phyloP scores from a whole-genome alignment of 2,113 vertebrate species.

The Scalopus aquaticus region DNA sequence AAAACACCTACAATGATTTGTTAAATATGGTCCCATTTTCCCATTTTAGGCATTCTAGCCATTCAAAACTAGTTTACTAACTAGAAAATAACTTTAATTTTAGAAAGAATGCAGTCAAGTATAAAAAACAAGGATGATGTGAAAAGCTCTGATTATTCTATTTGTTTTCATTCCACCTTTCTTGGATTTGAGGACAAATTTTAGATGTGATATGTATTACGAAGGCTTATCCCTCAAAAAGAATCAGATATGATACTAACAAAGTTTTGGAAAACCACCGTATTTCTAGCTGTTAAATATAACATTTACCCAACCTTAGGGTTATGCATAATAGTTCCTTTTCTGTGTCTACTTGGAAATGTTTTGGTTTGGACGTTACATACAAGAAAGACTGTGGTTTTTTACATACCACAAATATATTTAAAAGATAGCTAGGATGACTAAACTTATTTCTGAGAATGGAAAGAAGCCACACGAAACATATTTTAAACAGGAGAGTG shows the following conservation, averaged over 20 bases:
- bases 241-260: neutral
- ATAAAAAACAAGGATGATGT: neutral
- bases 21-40: neutral
- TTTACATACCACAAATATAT: neutral
- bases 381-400: neutral
- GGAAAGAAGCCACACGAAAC: neutral
- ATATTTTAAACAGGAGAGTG: neutral
- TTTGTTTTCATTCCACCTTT: neutral
- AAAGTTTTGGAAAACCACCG: neutral
- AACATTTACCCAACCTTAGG: neutral
- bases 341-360: neutral
- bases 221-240: neutral
- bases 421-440: neutral
- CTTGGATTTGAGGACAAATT: neutral
- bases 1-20: neutral
- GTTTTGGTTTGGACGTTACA: constrained; percentile 39
- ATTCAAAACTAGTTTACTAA: neutral
- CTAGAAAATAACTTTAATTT: neutral
- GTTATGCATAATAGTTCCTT: neutral
- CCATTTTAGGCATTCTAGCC: neutral
- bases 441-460: neutral
- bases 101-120: neutral
- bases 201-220: neutral
- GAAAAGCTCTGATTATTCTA: neutral
- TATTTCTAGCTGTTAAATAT: neutral